Conservation (phyloP, 2,797 vertebrate genomes). For the Crotalus adamanteus region DNA sequence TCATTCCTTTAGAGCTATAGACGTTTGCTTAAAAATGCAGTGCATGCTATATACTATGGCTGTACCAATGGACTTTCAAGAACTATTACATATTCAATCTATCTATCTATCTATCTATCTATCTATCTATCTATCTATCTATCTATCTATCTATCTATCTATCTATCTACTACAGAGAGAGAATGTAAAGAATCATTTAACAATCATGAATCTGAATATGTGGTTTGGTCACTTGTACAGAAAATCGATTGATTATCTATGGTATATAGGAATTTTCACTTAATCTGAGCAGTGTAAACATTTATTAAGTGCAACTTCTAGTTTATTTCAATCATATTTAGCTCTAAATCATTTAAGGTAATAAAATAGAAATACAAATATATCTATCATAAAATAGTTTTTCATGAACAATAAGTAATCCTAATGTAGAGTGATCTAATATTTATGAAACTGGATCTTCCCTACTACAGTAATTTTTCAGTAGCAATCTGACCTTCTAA, state of each 20-base stretch:
- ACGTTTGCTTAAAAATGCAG: neutral
- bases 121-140: neutral
- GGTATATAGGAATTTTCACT: neutral
- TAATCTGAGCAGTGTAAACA: neutral
- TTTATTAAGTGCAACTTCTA: neutral
- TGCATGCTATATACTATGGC: neutral
- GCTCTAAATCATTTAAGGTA: neutral
- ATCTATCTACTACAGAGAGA: neutral
- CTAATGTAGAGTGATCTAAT: neutral
- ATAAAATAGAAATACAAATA: neutral
- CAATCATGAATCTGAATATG: neutral
- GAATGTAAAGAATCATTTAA: neutral
- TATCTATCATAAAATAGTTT: neutral
- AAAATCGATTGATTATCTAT: neutral
- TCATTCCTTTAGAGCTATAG: neutral
- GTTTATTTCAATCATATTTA: neutral
- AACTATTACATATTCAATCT: neutral
- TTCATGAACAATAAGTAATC: neutral
- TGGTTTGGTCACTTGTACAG: neutral
- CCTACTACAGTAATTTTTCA: neutral
- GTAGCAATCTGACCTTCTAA: neutral
- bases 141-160: neutral
- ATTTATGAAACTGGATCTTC: neutral
- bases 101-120: neutral
- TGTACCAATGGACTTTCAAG: constrained; percentile 6